Conservation (phyloP, 2,113 vertebrate species). For the Pseudopodoces humilis region DNA sequence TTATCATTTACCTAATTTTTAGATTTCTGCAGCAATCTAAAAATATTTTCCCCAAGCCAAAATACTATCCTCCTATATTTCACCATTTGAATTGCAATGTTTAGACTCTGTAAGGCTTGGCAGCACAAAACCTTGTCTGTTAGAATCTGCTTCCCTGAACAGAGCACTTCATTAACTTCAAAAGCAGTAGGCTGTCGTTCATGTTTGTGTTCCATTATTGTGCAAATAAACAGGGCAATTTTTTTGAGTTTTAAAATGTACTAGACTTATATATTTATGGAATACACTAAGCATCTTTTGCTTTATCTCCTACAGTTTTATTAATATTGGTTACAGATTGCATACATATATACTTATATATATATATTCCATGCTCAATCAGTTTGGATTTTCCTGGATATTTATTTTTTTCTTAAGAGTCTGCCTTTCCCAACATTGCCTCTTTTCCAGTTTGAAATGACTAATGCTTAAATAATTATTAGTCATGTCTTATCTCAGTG, state of each 20-base stretch:
- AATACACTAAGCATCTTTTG: neutral
- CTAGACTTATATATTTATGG: neutral
- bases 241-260: neutral
- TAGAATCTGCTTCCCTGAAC: neutral
- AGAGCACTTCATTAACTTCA: neutral
- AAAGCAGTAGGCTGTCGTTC: neutral
- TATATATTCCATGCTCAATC: neutral
- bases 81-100: neutral
- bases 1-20: neutral
- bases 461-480: constrained; percentile 43
- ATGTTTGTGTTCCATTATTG: neutral
- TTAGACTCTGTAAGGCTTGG: neutral
- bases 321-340: neutral
- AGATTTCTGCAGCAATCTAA: neutral
- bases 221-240: neutral
- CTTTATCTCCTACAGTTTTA: neutral
- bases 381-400: neutral
- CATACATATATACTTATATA: neutral
- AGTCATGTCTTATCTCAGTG: constrained; percentile 22
- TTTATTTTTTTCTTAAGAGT: neutral
- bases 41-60: neutral
- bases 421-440: neutral
- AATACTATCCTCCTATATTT: neutral
- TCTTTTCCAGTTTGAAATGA: constrained; percentile 30
- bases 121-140: neutral